These are phyloP conservation scores for Noctua pronuba DNA, from an alignment of 2,888 invertebrate species.

Conservation along the genomic window DNA sequence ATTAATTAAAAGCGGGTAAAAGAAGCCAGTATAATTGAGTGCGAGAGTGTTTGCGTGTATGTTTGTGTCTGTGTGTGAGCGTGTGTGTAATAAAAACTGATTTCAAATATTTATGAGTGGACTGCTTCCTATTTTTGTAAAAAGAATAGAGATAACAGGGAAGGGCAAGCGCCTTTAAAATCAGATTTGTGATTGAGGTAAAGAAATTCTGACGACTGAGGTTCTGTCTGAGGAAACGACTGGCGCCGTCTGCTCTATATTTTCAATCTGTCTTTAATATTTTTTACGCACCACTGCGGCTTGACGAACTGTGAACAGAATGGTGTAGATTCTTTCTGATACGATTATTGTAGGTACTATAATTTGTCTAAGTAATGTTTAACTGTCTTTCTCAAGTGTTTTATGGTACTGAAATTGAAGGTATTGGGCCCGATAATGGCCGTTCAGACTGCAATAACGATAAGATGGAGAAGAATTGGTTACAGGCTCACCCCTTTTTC, in stretches of 20 bases:
- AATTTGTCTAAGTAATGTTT: background rate
- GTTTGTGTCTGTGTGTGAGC: too few species aligned
- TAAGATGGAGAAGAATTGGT: conserved; percentile 32
- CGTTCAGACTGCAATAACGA: conserved; percentile 22
- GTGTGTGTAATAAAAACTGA: too few species aligned
- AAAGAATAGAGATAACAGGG: background rate
- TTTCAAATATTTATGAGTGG: too few species aligned
- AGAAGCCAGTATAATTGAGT: too few species aligned
- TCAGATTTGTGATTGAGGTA: background rate
- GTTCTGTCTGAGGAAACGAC: background rate
- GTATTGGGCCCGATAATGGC: conserved; percentile 25
- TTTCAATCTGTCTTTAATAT: background rate
- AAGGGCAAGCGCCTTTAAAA: background rate
- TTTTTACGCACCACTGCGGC: background rate
- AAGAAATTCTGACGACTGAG: background rate
- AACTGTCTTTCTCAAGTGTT: conserved; percentile 22
- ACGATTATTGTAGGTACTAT: background rate
- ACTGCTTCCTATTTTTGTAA: too few species aligned
- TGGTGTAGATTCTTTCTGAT: background rate
- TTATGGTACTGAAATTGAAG: conserved; percentile 39
- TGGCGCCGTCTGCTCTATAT: background rate
- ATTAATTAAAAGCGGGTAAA: too few species aligned
- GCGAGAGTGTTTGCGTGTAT: too few species aligned
- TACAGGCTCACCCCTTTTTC: conserved; percentile 27
- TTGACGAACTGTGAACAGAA: background rate